These are phyloP conservation scores for Dysidea cf. avara DNA, from an alignment of 37 sponge, comb jelly and placozoan genomes.

Conservation along the genomic window DNA sequence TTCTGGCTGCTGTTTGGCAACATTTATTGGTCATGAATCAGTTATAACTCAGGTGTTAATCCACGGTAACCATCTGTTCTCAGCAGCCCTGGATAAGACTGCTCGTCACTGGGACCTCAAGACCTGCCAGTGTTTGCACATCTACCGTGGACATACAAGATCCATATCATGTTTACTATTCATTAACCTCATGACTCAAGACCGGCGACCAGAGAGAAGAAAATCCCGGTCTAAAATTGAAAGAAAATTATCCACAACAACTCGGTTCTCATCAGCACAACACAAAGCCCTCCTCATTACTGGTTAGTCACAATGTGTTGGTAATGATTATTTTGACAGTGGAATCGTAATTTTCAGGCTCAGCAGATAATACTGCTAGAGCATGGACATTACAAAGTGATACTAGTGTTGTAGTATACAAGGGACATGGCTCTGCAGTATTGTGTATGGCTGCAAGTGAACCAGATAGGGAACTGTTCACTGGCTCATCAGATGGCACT, in stretches of 20 bases:
- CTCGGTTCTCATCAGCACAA: neutral
- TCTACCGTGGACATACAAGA: conserved; percentile 42
- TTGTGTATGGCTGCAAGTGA: conserved; percentile 36
- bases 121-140: conserved; percentile 35
- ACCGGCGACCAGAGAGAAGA: conserved; percentile 33
- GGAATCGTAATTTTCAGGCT: conserved; percentile 6
- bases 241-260: conserved; percentile 5
- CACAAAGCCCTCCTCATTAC: conserved; percentile 44
- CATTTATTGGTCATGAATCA: conserved; percentile 39
- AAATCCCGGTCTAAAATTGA: conserved; percentile 26
- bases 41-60: conserved; percentile 24
- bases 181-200: conserved; percentile 32
- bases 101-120: conserved; percentile 46
- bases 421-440: conserved; percentile 50
- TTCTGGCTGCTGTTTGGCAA: conserved; percentile 26
- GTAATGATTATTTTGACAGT: neutral
- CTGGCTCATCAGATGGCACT: conserved; percentile 42
- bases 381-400: conserved; percentile 37
- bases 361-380: conserved; percentile 48
- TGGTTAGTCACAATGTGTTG: neutral
- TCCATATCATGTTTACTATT: conserved; percentile 39
- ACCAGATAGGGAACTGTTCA: conserved; percentile 37
- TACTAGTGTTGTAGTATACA: conserved; percentile 24
- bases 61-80: conserved; percentile 36
- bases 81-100: conserved; percentile 51